Percentiles rank a stretch among this genome's conserved stretches.
These are phyloP conservation scores for Hypselothyrea guttata DNA, from an alignment of 2,888 invertebrate genomes.

Conservation along the genomic window DNA sequence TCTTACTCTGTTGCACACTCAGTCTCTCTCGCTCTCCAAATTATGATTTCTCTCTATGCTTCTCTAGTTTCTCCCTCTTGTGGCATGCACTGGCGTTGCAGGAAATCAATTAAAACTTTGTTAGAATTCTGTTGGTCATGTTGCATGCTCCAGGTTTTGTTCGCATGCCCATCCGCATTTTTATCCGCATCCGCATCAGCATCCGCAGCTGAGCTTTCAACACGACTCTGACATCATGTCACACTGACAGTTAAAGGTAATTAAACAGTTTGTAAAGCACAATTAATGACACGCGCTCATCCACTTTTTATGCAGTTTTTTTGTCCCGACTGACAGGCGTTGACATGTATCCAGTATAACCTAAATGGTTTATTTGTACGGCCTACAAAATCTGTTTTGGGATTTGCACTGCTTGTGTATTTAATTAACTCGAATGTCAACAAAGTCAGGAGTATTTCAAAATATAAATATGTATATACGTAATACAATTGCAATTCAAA, in stretches of 20 bases:
- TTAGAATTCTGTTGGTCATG: constrained; percentile 27
- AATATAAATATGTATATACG: too few relatives aligned
- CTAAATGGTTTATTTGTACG: constrained; percentile 5
- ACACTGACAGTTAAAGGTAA: constrained; percentile 56
- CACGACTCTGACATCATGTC: constrained; percentile 36
- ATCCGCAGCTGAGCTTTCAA: constrained; percentile 15
- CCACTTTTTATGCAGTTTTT: neutral
- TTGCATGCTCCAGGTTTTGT: neutral
- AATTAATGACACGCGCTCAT: constrained; percentile 45
- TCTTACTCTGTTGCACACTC: neutral
- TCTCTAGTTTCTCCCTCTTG: neutral
- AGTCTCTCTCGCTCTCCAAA: constrained; percentile 7
- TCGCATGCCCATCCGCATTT: neutral
- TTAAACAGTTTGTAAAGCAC: constrained; percentile 60
- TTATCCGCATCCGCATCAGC: neutral
- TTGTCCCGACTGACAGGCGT: neutral
- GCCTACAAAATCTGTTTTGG: too few relatives aligned
- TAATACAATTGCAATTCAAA: too few relatives aligned
- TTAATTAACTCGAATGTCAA: too few relatives aligned
- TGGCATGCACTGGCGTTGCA: constrained; percentile 39
- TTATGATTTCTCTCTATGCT: constrained; percentile 38
- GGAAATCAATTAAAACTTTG: constrained; percentile 74
- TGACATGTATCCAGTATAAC: constrained; percentile 4
- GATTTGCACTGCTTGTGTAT: too few relatives aligned
- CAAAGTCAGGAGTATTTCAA: too few relatives aligned